Evolutionary conservation across 2,888 invertebrate species (phyloP).

Genomic region (Hypselothyrea guttata): DNA sequence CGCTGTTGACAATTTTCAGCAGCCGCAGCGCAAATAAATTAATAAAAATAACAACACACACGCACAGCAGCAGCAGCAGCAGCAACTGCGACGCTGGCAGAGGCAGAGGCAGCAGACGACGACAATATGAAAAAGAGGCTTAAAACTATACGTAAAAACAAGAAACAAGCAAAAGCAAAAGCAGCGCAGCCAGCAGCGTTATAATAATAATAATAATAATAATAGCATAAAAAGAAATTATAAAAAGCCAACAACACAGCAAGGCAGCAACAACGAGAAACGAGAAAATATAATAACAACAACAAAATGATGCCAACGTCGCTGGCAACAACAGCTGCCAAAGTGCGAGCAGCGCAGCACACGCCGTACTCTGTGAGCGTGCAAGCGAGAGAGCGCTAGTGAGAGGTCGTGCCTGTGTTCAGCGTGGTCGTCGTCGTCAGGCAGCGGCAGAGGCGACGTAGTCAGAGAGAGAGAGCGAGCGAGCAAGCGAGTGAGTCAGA

Average conservation of each 20-base stretch:
- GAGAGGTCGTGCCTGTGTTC: too few species aligned
- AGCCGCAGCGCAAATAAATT: conserved; percentile 71
- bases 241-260: conserved; percentile 46
- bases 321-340: too few species aligned
- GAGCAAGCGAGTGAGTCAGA: conserved; percentile 17
- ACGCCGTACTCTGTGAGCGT: conserved; percentile 13
- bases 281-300: background rate
- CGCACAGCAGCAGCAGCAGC: conserved; percentile 48
- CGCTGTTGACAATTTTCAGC: conserved; percentile 66
- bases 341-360: conserved; percentile 11
- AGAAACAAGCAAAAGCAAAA: conserved; percentile 52
- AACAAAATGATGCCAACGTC: too few species aligned
- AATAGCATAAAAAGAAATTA: conserved; percentile 70
- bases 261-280: conserved; percentile 9
- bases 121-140: conserved; percentile 63
- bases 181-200: conserved; percentile 43
- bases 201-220: conserved; percentile 66
- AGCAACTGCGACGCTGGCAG: conserved; percentile 9
- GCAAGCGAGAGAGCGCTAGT: background rate
- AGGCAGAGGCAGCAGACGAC: conserved; percentile 32
- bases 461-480: background rate
- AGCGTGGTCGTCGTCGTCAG: background rate
- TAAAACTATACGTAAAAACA: conserved; percentile 59
- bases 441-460: background rate
- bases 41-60: conserved; percentile 75